These are phyloP conservation scores for Atherinosoma microstoma DNA, from an alignment of 2,797 vertebrate genomes.

Conservation along the genomic window DNA sequence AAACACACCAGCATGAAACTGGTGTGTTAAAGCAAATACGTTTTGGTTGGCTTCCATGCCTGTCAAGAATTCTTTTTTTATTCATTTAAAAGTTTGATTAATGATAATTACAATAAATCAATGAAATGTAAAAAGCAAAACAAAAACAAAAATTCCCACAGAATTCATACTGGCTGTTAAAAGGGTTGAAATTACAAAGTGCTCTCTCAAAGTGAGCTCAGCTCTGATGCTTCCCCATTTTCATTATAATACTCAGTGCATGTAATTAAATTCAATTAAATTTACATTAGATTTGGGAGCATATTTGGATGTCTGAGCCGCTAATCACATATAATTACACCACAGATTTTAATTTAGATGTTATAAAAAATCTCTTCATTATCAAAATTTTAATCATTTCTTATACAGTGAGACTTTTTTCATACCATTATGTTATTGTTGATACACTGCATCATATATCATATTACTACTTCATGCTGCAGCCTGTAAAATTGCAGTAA, in stretches of 20 bases:
- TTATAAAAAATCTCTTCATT: background rate
- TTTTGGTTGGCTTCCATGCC: background rate
- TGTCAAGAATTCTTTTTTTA: too few species aligned
- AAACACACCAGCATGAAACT: too few species aligned
- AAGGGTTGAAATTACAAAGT: background rate
- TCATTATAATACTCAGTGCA: background rate
- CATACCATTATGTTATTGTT: background rate
- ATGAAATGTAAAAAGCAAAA: background rate
- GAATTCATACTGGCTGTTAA: background rate
- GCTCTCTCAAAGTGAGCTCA: background rate
- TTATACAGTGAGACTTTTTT: background rate
- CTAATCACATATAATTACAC: background rate
- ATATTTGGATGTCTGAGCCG: background rate
- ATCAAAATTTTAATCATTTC: background rate
- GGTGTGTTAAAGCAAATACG: background rate
- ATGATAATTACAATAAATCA: background rate
- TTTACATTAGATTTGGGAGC: background rate
- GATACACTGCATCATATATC: background rate
- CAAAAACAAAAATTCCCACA: background rate
- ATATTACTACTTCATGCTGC: background rate
- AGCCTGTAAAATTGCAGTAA: background rate
- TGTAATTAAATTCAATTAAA: background rate
- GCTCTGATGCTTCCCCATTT: background rate
- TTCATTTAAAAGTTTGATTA: background rate
- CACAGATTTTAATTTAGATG: background rate